These are phyloP conservation scores for Melanotaenia pygmaea DNA, from an alignment of 2,797 vertebrate species.

Conservation along the genomic window DNA sequence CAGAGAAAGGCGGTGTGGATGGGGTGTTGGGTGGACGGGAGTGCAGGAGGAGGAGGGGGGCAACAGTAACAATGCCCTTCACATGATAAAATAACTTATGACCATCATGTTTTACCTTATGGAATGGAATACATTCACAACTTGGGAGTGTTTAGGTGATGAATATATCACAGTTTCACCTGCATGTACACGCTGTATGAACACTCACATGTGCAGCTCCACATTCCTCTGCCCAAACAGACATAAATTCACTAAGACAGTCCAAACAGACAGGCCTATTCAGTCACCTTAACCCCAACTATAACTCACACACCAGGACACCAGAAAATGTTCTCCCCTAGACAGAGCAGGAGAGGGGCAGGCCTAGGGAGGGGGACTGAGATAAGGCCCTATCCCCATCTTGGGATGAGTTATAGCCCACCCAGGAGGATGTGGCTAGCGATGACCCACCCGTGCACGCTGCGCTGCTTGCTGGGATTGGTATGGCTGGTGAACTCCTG, in stretches of 20 bases:
- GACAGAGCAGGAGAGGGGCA: slow-evolving; percentile 69
- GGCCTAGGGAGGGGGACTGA: slow-evolving; percentile 63
- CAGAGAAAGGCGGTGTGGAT: slow-evolving; percentile 84
- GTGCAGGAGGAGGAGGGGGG: slow-evolving; percentile 49
- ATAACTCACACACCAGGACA: slow-evolving; percentile 76
- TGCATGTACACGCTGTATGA: slow-evolving; percentile 25
- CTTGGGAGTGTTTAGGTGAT: slow-evolving; percentile 31
- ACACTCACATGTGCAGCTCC: slow-evolving; percentile 34
- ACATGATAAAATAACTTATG: slow-evolving; percentile 79
- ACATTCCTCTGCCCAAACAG: slow-evolving; percentile 55
- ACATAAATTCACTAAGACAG: slow-evolving; percentile 72
- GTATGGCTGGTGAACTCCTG: slow-evolving; percentile 52
- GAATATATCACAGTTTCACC: slow-evolving; percentile 59
- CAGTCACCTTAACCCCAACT: slow-evolving; percentile 78
- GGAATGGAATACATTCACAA: slow-evolving; percentile 42
- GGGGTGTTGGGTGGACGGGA: slow-evolving; percentile 63
- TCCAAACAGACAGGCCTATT: slow-evolving; percentile 74
- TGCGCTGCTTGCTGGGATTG: slow-evolving; percentile 58
- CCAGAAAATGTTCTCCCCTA: slow-evolving; percentile 70
- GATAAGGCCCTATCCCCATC: slow-evolving; percentile 75
- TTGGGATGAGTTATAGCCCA: slow-evolving; percentile 84
- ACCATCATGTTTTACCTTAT: slow-evolving; percentile 64
- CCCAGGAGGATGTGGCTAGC: slow-evolving; percentile 74
- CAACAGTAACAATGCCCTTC: slow-evolving; percentile 80
- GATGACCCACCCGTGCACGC: slow-evolving; percentile 61